Evolutionary conservation across 1,140 invertebrate species (phyloP).

Genomic region (Solenopsis invicta): DNA sequence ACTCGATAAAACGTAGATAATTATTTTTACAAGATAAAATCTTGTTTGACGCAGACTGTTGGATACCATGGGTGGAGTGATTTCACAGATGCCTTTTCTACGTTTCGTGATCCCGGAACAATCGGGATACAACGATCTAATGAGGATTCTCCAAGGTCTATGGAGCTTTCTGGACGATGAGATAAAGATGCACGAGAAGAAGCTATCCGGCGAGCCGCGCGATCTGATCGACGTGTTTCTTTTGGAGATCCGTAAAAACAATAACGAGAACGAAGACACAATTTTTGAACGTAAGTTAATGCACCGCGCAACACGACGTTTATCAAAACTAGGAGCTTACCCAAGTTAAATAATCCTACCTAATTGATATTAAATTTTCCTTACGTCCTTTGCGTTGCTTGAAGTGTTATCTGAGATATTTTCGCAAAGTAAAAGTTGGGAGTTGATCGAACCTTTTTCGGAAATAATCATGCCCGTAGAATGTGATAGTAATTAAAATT

Average conservation of each 20-base stretch:
- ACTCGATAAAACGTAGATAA: background rate
- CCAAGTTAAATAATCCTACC: background rate
- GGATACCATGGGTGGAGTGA: constrained; percentile 90
- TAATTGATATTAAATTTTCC: background rate
- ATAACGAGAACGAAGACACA: constrained; percentile 36
- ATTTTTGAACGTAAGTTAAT: constrained; percentile 80
- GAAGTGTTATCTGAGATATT: background rate
- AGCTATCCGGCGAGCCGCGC: constrained; percentile 86
- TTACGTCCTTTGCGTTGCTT: background rate
- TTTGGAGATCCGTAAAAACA: constrained; percentile 85
- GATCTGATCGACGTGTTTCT: constrained; percentile 92
- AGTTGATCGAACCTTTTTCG: background rate
- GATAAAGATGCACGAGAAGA: constrained; percentile 87
- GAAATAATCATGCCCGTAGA: background rate
- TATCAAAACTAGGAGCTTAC: background rate
- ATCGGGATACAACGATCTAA: constrained; percentile 88
- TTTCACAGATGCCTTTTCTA: constrained; percentile 90
- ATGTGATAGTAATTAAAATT: background rate
- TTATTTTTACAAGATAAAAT: background rate
- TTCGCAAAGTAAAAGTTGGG: background rate
- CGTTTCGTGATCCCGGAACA: constrained; percentile 88
- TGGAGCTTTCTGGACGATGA: constrained; percentile 85
- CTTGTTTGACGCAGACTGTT: constrained; percentile 80
- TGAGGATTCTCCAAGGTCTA: constrained; percentile 82
- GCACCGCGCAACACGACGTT: background rate